Conservation (phyloP, 2,797 vertebrate genomes). For the Silurus lanzhouensis region DNA sequence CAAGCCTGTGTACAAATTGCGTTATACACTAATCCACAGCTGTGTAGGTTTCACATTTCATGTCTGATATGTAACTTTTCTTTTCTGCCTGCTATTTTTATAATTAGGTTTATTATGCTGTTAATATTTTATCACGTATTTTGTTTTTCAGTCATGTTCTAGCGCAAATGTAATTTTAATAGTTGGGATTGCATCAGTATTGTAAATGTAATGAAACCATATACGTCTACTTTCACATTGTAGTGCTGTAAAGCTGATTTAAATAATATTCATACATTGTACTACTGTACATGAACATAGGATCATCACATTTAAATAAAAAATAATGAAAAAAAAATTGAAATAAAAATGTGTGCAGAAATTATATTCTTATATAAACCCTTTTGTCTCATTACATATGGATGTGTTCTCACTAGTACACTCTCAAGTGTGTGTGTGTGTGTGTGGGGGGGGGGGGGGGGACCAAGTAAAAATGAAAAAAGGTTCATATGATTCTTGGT, state of each 20-base stretch:
- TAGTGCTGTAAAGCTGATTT: neutral
- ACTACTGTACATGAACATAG: neutral
- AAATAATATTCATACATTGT: neutral
- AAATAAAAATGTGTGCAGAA: neutral
- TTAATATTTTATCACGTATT: neutral
- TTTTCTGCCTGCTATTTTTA: neutral
- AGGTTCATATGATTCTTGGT: neutral
- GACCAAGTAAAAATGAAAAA: neutral
- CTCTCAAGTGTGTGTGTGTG: no score
- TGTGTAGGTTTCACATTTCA: conserved; percentile 12
- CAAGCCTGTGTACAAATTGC: conserved; percentile 14
- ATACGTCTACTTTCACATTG: neutral
- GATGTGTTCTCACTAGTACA: neutral
- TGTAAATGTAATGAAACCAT: neutral
- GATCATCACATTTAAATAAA: neutral
- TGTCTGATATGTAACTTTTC: conserved; percentile 12
- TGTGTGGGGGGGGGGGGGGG: no score
- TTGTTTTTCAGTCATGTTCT: no score
- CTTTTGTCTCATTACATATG: neutral
- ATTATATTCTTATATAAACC: neutral
- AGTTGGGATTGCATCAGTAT: conserved; percentile 8
- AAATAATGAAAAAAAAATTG: neutral
- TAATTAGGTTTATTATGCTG: neutral
- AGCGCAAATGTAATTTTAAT: neutral
- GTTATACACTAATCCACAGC: conserved; percentile 7